phyloP scores from a whole-genome alignment of 2,888 invertebrate genomes.

The Callyntrura sp. region DNA sequence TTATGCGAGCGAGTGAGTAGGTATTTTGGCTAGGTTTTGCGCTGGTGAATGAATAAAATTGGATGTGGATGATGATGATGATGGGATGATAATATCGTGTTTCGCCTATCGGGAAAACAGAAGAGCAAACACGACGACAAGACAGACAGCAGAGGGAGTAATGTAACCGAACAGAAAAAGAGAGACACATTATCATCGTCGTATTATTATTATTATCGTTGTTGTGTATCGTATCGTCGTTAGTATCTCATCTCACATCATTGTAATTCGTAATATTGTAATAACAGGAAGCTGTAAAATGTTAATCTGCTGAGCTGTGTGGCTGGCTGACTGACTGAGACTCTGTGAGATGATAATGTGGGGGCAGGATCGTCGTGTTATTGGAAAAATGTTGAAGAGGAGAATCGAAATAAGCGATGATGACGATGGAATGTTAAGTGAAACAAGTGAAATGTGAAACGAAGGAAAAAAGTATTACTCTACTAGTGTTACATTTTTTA shows the following conservation, averaged over 20 bases:
- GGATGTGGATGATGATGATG: constrained; percentile 10
- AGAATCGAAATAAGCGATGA: neutral
- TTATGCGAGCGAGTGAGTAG: constrained; percentile 7
- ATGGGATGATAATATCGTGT: constrained; percentile 28
- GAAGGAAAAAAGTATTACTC: too few species aligned
- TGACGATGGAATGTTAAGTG: neutral
- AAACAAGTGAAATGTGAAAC: too few species aligned
- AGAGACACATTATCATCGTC: too few species aligned
- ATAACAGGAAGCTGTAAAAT: constrained; percentile 48
- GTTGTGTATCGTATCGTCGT: neutral
- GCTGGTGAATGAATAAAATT: neutral
- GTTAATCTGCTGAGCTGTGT: constrained; percentile 30
- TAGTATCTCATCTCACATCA: neutral
- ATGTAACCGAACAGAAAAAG: neutral
- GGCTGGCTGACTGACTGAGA: too few species aligned
- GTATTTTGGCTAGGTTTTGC: neutral
- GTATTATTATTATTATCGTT: too few species aligned
- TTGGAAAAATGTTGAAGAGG: too few species aligned
- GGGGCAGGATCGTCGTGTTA: too few species aligned
- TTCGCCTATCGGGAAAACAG: constrained; percentile 6
- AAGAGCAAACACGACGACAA: neutral
- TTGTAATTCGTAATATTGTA: neutral
- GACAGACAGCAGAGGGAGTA: neutral
- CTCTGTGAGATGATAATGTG: too few species aligned
- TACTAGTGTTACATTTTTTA: too few species aligned